These are phyloP conservation scores for Anabas testudineus DNA, from an alignment of 2,797 vertebrate species.

Conservation along the genomic window DNA sequence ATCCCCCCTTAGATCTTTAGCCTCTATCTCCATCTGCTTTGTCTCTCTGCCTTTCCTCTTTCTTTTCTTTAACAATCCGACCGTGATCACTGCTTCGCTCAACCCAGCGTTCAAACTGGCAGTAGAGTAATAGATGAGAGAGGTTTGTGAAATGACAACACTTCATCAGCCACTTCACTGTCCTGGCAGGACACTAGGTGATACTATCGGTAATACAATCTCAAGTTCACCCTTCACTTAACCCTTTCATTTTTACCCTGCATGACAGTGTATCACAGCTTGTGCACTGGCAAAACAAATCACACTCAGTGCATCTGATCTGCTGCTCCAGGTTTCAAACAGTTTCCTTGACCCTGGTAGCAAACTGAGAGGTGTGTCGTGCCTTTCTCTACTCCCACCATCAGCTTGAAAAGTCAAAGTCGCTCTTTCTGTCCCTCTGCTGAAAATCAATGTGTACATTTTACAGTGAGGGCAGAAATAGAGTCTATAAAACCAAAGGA, in stretches of 20 bases:
- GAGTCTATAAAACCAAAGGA: neutral
- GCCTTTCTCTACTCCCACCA: conserved; percentile 46
- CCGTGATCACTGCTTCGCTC: neutral
- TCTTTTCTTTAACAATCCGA: neutral
- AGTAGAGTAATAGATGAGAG: neutral
- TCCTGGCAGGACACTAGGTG: neutral
- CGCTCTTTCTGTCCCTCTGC: conserved; percentile 23
- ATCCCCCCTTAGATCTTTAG: conserved; percentile 8
- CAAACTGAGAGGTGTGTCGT: conserved; percentile 52
- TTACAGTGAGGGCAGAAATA: conserved; percentile 1
- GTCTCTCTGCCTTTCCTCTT: neutral
- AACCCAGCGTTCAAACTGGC: conserved; percentile 8
- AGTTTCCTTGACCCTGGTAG: conserved; percentile 47
- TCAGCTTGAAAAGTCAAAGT: conserved; percentile 41
- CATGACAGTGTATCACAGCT: conserved; percentile 3
- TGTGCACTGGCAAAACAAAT: conserved; percentile 35
- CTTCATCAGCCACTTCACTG: conserved; percentile 2
- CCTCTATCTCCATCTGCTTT: too few relatives aligned
- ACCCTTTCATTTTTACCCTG: neutral
- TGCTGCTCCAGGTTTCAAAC: conserved; percentile 39
- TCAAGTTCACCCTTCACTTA: neutral
- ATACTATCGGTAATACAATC: conserved; percentile 16
- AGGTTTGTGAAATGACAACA: conserved; percentile 15
- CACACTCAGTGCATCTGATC: conserved; percentile 19
- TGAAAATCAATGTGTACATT: conserved; percentile 27